Base-by-base conservation (phyloP, 2,888 invertebrate species). In the Seira musarum region DNA sequence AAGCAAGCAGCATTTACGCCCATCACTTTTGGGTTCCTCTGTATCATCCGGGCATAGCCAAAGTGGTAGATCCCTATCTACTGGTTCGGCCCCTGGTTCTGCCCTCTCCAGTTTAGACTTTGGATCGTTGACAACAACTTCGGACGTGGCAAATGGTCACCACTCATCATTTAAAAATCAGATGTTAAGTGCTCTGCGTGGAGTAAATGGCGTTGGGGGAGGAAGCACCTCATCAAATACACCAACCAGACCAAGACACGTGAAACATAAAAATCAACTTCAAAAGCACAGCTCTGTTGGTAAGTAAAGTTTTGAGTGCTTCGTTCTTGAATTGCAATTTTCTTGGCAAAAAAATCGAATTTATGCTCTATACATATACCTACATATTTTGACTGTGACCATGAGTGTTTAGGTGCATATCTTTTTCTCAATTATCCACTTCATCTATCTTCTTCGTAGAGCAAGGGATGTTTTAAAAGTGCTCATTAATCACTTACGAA, bases 211-310 rank as follows among this genome's bases (percentile, higher is more conserved):
- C 15, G 46, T 46, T 15, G 49, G 15, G 1, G 21, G 35, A 5
- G 35, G 64, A 19, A 46, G 65, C 60, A 79, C 40, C 68, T 30
- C 30, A 5, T 72, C 67, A 71, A 65, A 76, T 60, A 86, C 84
- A 0, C 85, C 86, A 35, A 82, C 82, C 10, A 78, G 87, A 53
- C 87, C 86, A 2, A 72, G 87, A 30, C 87, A 87, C 66, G 84
- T 87, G 80, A 88, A 88, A 74, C 87, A 85, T 64, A 87, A 87
- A 81, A 88, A 87, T 78, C 87, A 87, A 61, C 80, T 87, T 5
- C 86, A 87, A 66, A 88, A 88, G 81, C 84, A 87, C 63, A 87
- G 87, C 76, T 87, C 87, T 6, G 84, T 87, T 24, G 86, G 87
- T 87, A 83, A 84, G 83, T 24, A 30, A 66, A 1, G 1, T 40